Evolutionary conservation across 2,888 invertebrate species (phyloP).

Genomic region (Volucella bombylans): DNA sequence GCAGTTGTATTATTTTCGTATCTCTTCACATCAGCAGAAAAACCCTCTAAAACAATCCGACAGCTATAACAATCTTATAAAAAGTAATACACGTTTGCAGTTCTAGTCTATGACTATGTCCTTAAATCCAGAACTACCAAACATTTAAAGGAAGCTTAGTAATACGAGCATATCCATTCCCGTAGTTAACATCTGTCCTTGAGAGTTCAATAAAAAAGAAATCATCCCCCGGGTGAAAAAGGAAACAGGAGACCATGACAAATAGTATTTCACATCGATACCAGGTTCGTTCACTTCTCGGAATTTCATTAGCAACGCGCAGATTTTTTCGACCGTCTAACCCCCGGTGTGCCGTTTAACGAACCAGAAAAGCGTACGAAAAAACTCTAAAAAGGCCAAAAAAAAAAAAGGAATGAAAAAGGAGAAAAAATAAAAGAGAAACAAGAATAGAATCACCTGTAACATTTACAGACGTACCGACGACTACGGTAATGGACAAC

Average conservation of each 20-base stretch:
- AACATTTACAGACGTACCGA: constrained; percentile 24
- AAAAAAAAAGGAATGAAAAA: constrained; percentile 2
- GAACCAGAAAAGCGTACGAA: constrained; percentile 39
- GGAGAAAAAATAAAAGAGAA: constrained; percentile 13
- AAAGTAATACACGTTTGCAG: constrained; percentile 1
- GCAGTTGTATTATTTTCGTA: too few relatives aligned
- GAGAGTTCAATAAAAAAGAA: constrained; percentile 30
- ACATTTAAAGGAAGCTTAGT: constrained; percentile 10
- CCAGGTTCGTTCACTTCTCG: constrained; percentile 13
- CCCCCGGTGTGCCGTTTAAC: constrained; percentile 35
- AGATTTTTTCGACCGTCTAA: constrained; percentile 14
- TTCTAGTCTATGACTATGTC: constrained; percentile 13
- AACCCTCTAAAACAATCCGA: background rate
- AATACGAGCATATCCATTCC: constrained; percentile 18
- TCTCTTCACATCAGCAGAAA: background rate
- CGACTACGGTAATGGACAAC: too few relatives aligned
- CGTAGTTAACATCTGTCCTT: constrained; percentile 41
- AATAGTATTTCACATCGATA: constrained; percentile 48
- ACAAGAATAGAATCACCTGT: constrained; percentile 45
- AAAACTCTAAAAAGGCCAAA: background rate
- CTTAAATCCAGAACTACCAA: constrained; percentile 21
- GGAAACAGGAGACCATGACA: constrained; percentile 28
- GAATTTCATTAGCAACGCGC: constrained; percentile 33
- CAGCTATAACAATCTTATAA: background rate
- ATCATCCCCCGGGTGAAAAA: constrained; percentile 29